Percentiles rank a stretch among this genome's conserved stretches.
These are phyloP conservation scores for Leguminivora glycinivorella DNA, from an alignment of 1,140 invertebrate genomes.

Conservation along the genomic window DNA sequence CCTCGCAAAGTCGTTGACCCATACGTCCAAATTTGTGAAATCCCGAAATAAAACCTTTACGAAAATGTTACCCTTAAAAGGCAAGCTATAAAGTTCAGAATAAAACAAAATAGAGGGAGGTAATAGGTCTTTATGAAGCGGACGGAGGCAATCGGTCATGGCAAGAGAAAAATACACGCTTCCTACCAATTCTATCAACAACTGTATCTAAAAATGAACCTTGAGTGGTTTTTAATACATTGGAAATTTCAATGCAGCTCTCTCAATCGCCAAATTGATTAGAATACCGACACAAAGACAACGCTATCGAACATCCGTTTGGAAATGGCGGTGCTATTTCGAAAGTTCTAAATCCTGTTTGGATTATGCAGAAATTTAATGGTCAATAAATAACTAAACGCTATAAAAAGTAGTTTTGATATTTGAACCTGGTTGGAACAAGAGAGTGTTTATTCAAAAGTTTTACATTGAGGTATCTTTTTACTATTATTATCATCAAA, in stretches of 20 bases:
- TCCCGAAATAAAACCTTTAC: neutral
- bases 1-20: constrained; percentile 11
- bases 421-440: neutral
- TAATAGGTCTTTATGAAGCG: constrained; percentile 10
- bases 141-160: constrained; percentile 20
- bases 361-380: neutral
- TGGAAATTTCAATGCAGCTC: neutral
- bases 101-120: neutral
- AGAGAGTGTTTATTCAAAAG: neutral
- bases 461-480: neutral
- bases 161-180: constrained; percentile 15
- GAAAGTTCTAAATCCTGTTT: neutral
- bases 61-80: neutral
- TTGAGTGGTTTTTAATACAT: neutral
- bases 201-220: neutral
- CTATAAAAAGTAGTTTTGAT: neutral
- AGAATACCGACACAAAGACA: constrained; percentile 18
- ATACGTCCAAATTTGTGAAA: constrained; percentile 7
- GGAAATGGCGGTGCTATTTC: neutral
- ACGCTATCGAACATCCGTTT: constrained; percentile 12
- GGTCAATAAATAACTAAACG: neutral
- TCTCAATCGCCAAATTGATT: constrained; percentile 18
- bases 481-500: neutral
- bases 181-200: neutral
- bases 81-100: neutral